Evolutionary conservation across 2,888 invertebrate genomes (phyloP).

Genomic region (Suillia variegata): DNA sequence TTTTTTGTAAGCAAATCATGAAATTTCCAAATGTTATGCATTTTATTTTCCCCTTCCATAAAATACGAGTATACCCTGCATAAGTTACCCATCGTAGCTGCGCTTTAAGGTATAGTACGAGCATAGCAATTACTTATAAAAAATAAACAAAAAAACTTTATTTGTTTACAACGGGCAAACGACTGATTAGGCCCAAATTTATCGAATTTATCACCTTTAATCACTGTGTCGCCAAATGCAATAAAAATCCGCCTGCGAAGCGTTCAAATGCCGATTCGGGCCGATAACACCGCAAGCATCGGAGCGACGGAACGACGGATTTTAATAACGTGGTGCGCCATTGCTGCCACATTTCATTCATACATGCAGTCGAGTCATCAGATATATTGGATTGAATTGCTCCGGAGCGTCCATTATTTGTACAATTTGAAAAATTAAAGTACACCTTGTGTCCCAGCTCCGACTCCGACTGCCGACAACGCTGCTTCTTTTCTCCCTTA

Average conservation of each 20-base stretch:
- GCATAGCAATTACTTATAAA: no score
- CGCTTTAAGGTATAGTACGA: no score
- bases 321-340: neutral
- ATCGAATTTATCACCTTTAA: neutral
- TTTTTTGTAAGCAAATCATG: no score
- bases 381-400: neutral
- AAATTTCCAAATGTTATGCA: no score
- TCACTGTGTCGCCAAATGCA: neutral
- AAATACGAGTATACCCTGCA: no score
- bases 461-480: no score
- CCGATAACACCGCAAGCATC: neutral
- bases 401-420: neutral
- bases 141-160: no score
- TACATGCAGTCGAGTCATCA: neutral
- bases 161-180: neutral
- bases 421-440: neutral
- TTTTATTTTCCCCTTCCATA: no score
- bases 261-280: neutral
- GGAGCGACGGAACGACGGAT: neutral
- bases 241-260: no score
- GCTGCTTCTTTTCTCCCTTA: slow-evolving; percentile 1
- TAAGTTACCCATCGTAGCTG: no score
- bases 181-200: neutral
- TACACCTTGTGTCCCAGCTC: slow-evolving; percentile 1
- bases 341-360: no score